Evolutionary conservation across 2,888 invertebrate genomes (phyloP).

Genomic region (Epistrophella euchroma): DNA sequence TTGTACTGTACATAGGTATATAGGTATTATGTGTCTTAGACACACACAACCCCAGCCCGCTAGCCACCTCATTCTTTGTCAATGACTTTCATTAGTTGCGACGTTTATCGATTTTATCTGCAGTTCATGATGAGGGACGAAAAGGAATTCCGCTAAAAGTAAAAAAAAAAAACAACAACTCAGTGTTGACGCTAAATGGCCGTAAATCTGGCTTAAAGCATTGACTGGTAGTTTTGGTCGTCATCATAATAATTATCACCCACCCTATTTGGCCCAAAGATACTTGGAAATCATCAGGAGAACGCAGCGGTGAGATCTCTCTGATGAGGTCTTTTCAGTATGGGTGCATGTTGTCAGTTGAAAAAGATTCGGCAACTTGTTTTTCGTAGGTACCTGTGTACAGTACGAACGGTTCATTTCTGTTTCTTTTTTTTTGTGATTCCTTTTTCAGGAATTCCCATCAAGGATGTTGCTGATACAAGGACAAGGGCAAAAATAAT

Average conservation of each 20-base stretch:
- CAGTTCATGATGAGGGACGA: constrained; percentile 23
- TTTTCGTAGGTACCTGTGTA: background rate
- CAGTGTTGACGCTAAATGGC: constrained; percentile 29
- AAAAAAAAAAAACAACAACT: background rate
- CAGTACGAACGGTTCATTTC: constrained; percentile 23
- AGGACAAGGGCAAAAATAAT: background rate
- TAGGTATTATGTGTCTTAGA: constrained; percentile 18
- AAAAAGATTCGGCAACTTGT: constrained; percentile 32
- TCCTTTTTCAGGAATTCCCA: constrained; percentile 16
- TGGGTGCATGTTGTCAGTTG: constrained; percentile 21
- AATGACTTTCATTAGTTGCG: constrained; percentile 75
- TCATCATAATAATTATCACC: constrained; percentile 63
- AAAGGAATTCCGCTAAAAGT: background rate
- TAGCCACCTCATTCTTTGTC: constrained; percentile 41
- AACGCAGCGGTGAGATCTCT: constrained; percentile 21
- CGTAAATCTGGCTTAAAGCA: constrained; percentile 36
- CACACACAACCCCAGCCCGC: background rate
- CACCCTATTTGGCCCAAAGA: constrained; percentile 29
- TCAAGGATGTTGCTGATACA: constrained; percentile 10
- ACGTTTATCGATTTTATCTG: constrained; percentile 67
- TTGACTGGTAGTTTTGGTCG: constrained; percentile 45
- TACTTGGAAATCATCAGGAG: background rate
- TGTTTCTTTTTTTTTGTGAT: constrained; percentile 24
- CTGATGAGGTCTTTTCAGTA: constrained; percentile 27
- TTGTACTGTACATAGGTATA: background rate